Conservation (phyloP, 2,797 vertebrate genomes). For the Brachyrhaphis roseni region DNA sequence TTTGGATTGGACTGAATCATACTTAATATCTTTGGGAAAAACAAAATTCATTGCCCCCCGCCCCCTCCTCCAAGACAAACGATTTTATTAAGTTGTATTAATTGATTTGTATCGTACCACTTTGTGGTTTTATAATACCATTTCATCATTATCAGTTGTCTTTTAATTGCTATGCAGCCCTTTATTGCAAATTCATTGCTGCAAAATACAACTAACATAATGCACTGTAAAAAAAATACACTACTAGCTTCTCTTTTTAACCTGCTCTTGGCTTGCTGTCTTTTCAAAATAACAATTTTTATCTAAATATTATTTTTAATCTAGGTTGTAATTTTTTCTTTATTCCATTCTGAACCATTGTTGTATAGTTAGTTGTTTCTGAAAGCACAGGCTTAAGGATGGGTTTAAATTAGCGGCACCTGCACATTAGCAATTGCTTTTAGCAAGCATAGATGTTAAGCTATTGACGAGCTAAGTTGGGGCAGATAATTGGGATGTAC, state of each 20-base stretch:
- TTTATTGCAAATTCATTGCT: not conserved
- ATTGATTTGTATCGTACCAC: not conserved
- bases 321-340: not conserved
- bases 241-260: not conserved
- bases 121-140: not conserved
- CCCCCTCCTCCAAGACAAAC: not conserved
- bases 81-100: not conserved
- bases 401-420: not conserved
- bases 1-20: not conserved
- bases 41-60: not conserved
- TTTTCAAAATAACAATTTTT: not conserved
- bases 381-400: not conserved
- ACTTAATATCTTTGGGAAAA: not conserved
- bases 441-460: not conserved
- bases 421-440: not conserved
- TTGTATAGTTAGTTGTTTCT: not conserved
- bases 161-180: not conserved
- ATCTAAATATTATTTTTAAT: not conserved
- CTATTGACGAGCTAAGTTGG: not conserved
- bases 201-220: not conserved
- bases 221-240: not conserved
- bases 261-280: not conserved
- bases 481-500: not conserved
- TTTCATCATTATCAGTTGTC: not conserved
- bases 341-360: not conserved